A percentile compares a stretch with the other conserved stretches of the same genome.
These are phyloP conservation scores for Oryzias woworae DNA, from an alignment of 2,113 vertebrate species.

Conservation along the genomic window DNA sequence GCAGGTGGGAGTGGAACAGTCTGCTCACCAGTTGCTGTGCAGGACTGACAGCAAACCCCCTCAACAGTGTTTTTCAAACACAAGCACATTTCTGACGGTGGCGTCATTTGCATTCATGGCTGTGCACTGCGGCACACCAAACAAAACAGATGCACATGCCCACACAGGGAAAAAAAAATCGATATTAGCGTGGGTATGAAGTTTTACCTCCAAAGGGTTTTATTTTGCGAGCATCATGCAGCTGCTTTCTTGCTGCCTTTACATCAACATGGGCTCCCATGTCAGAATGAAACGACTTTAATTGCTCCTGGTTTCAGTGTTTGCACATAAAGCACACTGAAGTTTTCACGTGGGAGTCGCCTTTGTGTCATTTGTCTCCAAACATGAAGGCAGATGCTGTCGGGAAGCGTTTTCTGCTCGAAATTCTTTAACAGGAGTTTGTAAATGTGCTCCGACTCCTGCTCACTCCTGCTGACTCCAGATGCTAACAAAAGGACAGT, in stretches of 20 bases:
- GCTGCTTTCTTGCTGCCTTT: slow-evolving; percentile 27
- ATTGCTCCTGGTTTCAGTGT: slow-evolving; percentile 13
- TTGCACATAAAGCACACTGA: slow-evolving; percentile 8
- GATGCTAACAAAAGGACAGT: neutral
- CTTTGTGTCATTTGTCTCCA: slow-evolving; percentile 20
- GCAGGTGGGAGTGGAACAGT: slow-evolving; percentile 60
- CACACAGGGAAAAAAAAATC: slow-evolving; percentile 2
- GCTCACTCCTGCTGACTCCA: slow-evolving; percentile 4
- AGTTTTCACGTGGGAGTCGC: slow-evolving; percentile 25
- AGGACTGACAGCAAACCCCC: slow-evolving; percentile 46
- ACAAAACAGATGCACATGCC: slow-evolving; percentile 9
- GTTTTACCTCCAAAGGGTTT: slow-evolving; percentile 3
- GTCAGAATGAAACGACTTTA: slow-evolving; percentile 21
- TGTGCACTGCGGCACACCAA: slow-evolving; percentile 4
- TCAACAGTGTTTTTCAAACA: slow-evolving; percentile 5
- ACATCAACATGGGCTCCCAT: slow-evolving; percentile 2
- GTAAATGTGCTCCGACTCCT: slow-evolving; percentile 1
- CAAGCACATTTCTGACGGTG: slow-evolving; percentile 7
- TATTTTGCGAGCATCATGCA: slow-evolving; percentile 4
- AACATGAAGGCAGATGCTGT: slow-evolving; percentile 8
- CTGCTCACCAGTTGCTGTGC: slow-evolving; percentile 45
- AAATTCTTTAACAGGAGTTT: slow-evolving; percentile 1
- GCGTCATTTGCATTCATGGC: neutral
- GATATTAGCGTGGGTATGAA: slow-evolving; percentile 5
- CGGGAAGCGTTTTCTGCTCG: slow-evolving; percentile 16